These are phyloP conservation scores for Notothenia rossii DNA, from an alignment of 2,113 vertebrate genomes.

Conservation along the genomic window DNA sequence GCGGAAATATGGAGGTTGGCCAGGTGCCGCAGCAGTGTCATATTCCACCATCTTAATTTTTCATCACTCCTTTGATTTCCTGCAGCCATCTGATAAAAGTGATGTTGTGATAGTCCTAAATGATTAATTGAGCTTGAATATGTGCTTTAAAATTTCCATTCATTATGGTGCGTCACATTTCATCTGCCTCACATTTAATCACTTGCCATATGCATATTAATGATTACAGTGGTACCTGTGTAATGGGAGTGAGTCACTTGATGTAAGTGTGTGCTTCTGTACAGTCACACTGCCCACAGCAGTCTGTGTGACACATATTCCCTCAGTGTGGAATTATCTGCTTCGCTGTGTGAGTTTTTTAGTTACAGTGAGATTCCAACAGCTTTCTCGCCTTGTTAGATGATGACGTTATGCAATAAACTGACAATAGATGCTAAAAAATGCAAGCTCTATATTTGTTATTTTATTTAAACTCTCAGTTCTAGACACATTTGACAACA, in stretches of 20 bases:
- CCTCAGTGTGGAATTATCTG: conserved; percentile 10
- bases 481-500: background rate
- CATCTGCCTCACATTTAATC: conserved; percentile 91
- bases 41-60: conserved; percentile 68
- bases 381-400: background rate
- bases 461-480: background rate
- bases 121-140: conserved; percentile 94
- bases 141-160: conserved; percentile 89
- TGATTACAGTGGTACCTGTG: conserved; percentile 90
- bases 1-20: conserved; percentile 31
- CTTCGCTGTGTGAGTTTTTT: conserved; percentile 10
- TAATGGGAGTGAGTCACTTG: conserved; percentile 80
- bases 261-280: conserved; percentile 83
- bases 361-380: conserved; percentile 28
- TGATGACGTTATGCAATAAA: background rate
- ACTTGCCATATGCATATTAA: conserved; percentile 93
- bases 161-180: conserved; percentile 93
- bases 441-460: background rate
- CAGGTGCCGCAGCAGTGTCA: conserved; percentile 36
- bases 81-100: conserved; percentile 80
- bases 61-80: conserved; percentile 82
- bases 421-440: background rate
- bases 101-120: conserved; percentile 87
- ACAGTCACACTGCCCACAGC: conserved; percentile 82
- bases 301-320: conserved; percentile 48